Percentiles rank a stretch among this genome's conserved stretches.
phyloP scores from a whole-genome alignment of 2,113 vertebrate species.

The Scortum barcoo region DNA sequence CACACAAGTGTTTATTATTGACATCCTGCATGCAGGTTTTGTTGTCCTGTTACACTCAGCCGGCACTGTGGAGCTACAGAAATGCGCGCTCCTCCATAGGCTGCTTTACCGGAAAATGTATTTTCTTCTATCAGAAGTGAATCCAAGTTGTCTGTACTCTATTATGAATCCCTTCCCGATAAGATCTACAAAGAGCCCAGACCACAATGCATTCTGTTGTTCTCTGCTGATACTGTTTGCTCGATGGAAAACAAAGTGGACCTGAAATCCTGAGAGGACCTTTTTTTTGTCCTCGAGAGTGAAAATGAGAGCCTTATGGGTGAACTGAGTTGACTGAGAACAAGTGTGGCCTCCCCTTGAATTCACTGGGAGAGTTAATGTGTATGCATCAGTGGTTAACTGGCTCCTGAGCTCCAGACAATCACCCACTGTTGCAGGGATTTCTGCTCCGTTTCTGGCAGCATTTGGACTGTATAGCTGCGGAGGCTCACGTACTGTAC shows the following conservation, averaged over 20 bases:
- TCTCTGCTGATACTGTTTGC: conserved; percentile 47
- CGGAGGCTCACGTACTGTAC: conserved; percentile 37
- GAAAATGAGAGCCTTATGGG: conserved; percentile 63
- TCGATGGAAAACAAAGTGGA: conserved; percentile 47
- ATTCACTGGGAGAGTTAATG: conserved; percentile 65
- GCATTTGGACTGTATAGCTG: conserved; percentile 33
- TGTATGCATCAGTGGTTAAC: conserved; percentile 76
- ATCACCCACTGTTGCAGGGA: conserved; percentile 74
- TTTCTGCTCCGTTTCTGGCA: conserved; percentile 57
- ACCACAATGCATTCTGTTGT: conserved; percentile 46
- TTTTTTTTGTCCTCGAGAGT: conserved; percentile 25
- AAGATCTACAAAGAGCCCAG: conserved; percentile 37
- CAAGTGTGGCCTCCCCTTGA: conserved; percentile 63
- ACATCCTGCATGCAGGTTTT: conserved; percentile 67
- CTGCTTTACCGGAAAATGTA: conserved; percentile 32
- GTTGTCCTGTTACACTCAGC: conserved; percentile 67
- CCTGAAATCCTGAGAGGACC: conserved; percentile 29
- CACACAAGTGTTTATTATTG: conserved; percentile 76
- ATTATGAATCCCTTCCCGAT: conserved; percentile 49
- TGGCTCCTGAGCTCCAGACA: conserved; percentile 73
- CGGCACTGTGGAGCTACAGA: conserved; percentile 35
- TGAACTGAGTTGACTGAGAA: conserved; percentile 43
- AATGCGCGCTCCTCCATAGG: conserved; percentile 38
- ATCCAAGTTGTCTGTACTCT: conserved; percentile 51
- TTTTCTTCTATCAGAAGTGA: conserved; percentile 46